Conservation (phyloP, 2,888 invertebrate species). For the Caradrina kadenii region DNA sequence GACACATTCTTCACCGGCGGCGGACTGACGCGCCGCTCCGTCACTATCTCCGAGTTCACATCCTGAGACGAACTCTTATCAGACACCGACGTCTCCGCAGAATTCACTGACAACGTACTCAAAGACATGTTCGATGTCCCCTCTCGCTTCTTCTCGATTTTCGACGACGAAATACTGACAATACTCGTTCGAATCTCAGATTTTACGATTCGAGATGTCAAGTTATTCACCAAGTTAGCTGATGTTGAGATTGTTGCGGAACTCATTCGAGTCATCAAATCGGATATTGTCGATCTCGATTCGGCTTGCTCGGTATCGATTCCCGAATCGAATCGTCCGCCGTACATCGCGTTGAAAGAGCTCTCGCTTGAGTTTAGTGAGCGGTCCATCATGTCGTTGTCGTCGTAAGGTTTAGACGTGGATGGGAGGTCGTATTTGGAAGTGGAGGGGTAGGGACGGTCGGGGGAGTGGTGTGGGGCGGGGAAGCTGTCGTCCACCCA, state of each 20-base stretch:
- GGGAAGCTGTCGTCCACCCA: slow-evolving; percentile 90
- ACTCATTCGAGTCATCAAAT: slow-evolving; percentile 85
- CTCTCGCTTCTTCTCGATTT: slow-evolving; percentile 83
- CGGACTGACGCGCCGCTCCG: slow-evolving; percentile 84
- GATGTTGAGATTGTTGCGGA: slow-evolving; percentile 84
- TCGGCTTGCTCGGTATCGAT: slow-evolving; percentile 81
- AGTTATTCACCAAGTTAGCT: slow-evolving; percentile 79
- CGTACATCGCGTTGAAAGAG: slow-evolving; percentile 85
- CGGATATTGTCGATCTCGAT: slow-evolving; percentile 80
- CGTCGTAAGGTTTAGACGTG: slow-evolving; percentile 83
- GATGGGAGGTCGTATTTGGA: slow-evolving; percentile 81
- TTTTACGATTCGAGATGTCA: slow-evolving; percentile 81
- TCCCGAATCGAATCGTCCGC: slow-evolving; percentile 79
- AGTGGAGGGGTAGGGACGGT: slow-evolving; percentile 75
- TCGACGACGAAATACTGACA: slow-evolving; percentile 85
- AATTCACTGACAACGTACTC: slow-evolving; percentile 86
- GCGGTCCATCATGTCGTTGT: slow-evolving; percentile 85
- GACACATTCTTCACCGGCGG: slow-evolving; percentile 87
- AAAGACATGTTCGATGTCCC: slow-evolving; percentile 82
- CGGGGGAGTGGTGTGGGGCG: slow-evolving; percentile 78
- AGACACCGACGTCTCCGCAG: slow-evolving; percentile 84
- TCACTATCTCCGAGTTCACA: slow-evolving; percentile 86
- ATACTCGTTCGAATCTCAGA: slow-evolving; percentile 85
- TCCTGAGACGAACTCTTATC: slow-evolving; percentile 88
- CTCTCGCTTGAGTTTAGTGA: slow-evolving; percentile 85